These are phyloP conservation scores for Coptodon bakossiorum DNA, from an alignment of 2,113 vertebrate genomes.

Conservation along the genomic window DNA sequence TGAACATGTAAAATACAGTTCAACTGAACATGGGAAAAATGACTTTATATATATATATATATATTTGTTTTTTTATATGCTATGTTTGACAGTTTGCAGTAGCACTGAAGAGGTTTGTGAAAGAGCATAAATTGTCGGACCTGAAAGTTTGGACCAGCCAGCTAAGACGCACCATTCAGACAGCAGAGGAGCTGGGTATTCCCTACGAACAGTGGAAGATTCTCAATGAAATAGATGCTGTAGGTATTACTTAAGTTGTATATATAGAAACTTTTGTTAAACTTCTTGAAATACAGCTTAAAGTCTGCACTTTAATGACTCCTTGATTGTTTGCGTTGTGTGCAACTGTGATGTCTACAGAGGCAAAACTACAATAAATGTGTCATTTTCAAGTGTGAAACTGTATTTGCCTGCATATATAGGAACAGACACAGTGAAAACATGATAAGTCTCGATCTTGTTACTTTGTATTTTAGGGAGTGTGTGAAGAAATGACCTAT, in stretches of 20 bases:
- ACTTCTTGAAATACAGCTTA: not conserved
- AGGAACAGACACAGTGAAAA: not conserved
- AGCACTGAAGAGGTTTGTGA: constrained; percentile 78
- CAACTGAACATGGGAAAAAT: not conserved
- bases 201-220: constrained; percentile 98
- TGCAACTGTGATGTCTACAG: not conserved
- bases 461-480: constrained; percentile 73
- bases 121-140: constrained; percentile 82
- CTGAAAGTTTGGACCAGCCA: constrained; percentile 98
- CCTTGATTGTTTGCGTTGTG: not conserved
- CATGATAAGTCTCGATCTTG: not conserved
- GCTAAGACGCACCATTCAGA: constrained; percentile 93
- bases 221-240: constrained; percentile 93
- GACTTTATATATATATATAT: not conserved
- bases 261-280: not conserved
- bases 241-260: constrained; percentile 55
- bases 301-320: not conserved
- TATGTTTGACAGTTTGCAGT: constrained; percentile 75
- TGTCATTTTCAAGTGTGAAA: not conserved
- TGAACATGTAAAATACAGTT: not conserved
- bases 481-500: constrained; percentile 97
- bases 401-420: not conserved
- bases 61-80: not conserved
- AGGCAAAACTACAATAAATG: not conserved
- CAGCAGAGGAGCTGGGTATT: constrained; percentile 84